phyloP scores from a whole-genome alignment of 2,113 vertebrate species.

The Dicerorhinus sumatrensis region DNA sequence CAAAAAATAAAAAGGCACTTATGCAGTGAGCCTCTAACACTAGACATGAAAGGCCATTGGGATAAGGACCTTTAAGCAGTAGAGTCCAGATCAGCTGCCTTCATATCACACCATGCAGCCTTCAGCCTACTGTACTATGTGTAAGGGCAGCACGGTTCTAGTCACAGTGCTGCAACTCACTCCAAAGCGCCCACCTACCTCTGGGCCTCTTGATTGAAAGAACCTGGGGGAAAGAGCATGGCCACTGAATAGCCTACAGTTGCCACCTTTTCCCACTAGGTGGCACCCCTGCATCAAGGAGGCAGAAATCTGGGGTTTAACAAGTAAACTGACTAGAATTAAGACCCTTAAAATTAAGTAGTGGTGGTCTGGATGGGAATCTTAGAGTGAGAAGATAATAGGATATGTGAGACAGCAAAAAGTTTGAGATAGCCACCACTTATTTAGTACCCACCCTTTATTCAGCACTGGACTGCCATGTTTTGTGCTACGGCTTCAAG shows the following conservation, averaged over 20 bases:
- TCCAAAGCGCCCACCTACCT: not conserved
- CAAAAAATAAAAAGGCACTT: not conserved
- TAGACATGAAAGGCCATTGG: not conserved
- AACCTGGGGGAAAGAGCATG: not conserved
- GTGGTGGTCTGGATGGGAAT: not conserved
- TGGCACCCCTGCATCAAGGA: constrained; percentile 59
- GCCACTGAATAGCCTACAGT: not conserved
- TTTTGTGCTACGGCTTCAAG: not conserved
- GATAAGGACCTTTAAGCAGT: not conserved
- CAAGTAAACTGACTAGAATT: not conserved
- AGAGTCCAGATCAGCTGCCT: not conserved
- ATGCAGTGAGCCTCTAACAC: not conserved
- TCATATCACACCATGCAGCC: too few relatives aligned
- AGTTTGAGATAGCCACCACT: not conserved
- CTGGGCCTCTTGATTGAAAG: not conserved
- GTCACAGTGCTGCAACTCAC: not conserved
- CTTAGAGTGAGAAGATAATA: not conserved
- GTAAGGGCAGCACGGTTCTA: accelerated
- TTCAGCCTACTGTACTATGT: accelerated
- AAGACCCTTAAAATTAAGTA: not conserved
- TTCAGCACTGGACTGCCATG: not conserved
- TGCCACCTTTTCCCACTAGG: constrained; percentile 60
- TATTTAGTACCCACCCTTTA: not conserved
- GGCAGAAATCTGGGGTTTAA: constrained; percentile 26
- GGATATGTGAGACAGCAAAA: not conserved